Percentiles rank a stretch among this genome's conserved stretches.
Conservation (phyloP, 2,113 vertebrate species). For the Anguilla japonica region DNA sequence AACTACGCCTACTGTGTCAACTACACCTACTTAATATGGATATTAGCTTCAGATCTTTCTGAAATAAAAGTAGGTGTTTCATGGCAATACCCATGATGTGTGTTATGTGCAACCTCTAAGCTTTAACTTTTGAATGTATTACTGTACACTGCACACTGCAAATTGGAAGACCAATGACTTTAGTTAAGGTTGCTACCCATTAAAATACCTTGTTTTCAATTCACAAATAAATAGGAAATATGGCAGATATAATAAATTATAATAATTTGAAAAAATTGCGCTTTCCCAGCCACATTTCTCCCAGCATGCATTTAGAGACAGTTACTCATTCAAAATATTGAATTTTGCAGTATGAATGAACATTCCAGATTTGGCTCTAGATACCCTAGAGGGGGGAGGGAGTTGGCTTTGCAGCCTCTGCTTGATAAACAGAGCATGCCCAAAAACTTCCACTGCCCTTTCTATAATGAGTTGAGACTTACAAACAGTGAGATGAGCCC, state of each 20-base stretch:
- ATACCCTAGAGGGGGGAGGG: neutral
- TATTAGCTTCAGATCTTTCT: neutral
- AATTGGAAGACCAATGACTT: neutral
- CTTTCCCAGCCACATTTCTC: neutral
- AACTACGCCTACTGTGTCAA: neutral
- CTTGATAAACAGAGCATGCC: neutral
- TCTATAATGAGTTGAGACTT: slow-evolving; percentile 23
- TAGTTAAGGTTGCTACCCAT: neutral
- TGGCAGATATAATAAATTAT: neutral
- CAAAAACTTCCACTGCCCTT: slow-evolving; percentile 9
- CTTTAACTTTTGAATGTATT: neutral
- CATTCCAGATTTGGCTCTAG: slow-evolving; percentile 6
- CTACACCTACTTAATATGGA: neutral
- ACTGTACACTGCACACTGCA: neutral
- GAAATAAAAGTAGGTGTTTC: neutral
- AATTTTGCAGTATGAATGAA: slow-evolving; percentile 20
- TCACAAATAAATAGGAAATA: neutral
- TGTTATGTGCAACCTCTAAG: neutral
- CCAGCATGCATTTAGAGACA: neutral
- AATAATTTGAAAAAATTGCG: neutral
- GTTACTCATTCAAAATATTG: slow-evolving; percentile 16
- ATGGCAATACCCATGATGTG: neutral
- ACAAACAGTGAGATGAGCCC: neutral
- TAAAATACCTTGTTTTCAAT: neutral
- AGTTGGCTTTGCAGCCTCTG: slow-evolving; percentile 5